Conservation (phyloP, 2,797 vertebrate genomes). For the Pseudomugil tenellus region DNA sequence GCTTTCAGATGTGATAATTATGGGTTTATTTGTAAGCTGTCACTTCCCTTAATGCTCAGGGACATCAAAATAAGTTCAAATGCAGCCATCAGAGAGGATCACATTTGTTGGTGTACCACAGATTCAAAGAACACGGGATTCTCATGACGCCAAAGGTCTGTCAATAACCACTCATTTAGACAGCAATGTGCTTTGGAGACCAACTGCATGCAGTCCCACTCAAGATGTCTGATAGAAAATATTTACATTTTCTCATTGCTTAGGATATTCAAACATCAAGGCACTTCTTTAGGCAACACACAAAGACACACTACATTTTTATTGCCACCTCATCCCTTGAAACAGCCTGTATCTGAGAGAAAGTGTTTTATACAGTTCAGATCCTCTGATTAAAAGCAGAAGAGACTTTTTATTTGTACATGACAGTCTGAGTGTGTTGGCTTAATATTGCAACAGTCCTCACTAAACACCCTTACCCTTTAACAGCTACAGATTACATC, state of each 20-base stretch:
- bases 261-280: conserved; percentile 78
- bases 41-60: conserved; percentile 87
- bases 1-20: conserved; percentile 87
- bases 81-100: conserved; percentile 84
- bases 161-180: conserved; percentile 85
- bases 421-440: conserved; percentile 22
- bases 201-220: conserved; percentile 68
- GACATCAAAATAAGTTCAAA: conserved; percentile 88
- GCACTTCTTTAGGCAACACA: conserved; percentile 57
- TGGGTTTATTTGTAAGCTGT: conserved; percentile 90
- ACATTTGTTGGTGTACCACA: conserved; percentile 80
- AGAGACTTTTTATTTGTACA: conserved; percentile 16
- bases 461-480: conserved; percentile 33
- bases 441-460: conserved; percentile 34
- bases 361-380: conserved; percentile 55
- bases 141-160: conserved; percentile 81
- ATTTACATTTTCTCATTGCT: conserved; percentile 77
- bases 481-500: conserved; percentile 50
- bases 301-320: conserved; percentile 68
- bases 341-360: conserved; percentile 59
- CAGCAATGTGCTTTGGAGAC: conserved; percentile 82
- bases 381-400: conserved; percentile 57
- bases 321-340: conserved; percentile 67
- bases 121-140: conserved; percentile 81
- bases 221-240: conserved; percentile 80